Evolutionary conservation across 2,888 invertebrate genomes (phyloP), one percentile per base, ranked within the genome.

Genomic region (Oscheius sp.): DNA sequence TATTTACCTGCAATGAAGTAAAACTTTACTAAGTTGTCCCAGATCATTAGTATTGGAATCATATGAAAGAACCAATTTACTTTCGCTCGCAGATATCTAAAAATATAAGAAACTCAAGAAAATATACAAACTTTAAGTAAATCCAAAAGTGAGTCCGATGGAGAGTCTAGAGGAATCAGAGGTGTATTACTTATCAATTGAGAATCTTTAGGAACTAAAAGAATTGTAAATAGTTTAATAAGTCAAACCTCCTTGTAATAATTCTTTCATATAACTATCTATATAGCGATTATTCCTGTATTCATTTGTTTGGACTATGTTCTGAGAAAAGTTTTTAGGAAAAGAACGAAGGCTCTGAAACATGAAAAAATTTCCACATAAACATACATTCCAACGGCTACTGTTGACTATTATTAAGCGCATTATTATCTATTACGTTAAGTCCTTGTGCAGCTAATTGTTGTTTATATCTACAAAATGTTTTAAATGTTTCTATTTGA

Each of bases 401-500:
- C 22, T 50, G 17, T 8, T 57, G 61, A 33, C 38, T 14, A 62
- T 71, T 70, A 49, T 50, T 69, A 24, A 71, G 50, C n/a, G 74
- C 76, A 76, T 74, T 71, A 30, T 77, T 74, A 62, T 82, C 82
- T 33, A 71, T 75, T 61, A 81, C 73, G 59, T 77, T 76, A 6
- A 80, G 69, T 14, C 82, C 82, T 69, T 81, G 73, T 38, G 72
- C 75, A 0, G 75, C 66, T 24, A 82, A 61, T 44, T 75, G 70
- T 54, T 73, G 68, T 74, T 82, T 82, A 74, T 81, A 82, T 51
- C 80, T 76, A 41, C 49, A 73, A 45, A 57, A 1, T 33, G 17
- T n/a, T 33, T 44, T n/a, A 65, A 41, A n/a, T 9, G 17, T n/a
- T 32, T 22, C 17, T 24, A 62, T 5, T 30, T 17, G 24, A 30